Base-by-base conservation (phyloP, 2,888 invertebrate species). In the Strigamia crassipes region DNA sequence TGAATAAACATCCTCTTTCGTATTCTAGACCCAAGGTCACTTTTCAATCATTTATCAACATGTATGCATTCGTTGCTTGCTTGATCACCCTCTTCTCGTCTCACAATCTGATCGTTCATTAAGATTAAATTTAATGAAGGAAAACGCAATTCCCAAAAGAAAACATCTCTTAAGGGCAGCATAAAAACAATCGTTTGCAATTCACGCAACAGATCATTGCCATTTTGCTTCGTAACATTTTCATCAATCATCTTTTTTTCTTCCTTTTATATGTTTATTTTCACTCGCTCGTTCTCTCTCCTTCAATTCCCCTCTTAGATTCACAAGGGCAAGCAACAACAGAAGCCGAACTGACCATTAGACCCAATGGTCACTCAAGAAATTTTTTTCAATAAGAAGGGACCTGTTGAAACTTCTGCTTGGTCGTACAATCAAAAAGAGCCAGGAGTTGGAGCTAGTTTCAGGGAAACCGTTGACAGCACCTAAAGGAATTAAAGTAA, bases 41-140 rank as follows among this genome's bases (percentile, higher is more conserved):
- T 73, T 73, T 73, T 31, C 73, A 31, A 31, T 73, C 73, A 73
- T 73, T 73, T 73, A 73, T 73, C 73, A 73, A 31, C 31, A n/a
- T 73, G 27, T 15, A 73, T 6, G 73, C 31, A 73, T 31, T 73
- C 27, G 23, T 27, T 15, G 73, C 15, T 73, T 5, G 13, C 21
- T 66, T 12, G 15, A 73, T 56, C 56, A 18, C 56, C 56, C 56
- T 56, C 56, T 18, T 18, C 18, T 9, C 56, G 15, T 56, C 9
- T 9, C 73, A 13, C 73, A 73, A 73, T 27, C 73, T 73, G 73
- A 73, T 73, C 73, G 23, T 31, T 73, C 73, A 73, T 73, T 73
- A 73, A 73, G 73, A 73, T 73, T 73, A 73, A n/a, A 73, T 73
- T 73, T 73, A 73, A 73, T 73, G 73, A 73, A 73, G 73, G 27